Evolutionary conservation across 1,140 invertebrate species (phyloP).

Genomic region (Sycobia sp.): DNA sequence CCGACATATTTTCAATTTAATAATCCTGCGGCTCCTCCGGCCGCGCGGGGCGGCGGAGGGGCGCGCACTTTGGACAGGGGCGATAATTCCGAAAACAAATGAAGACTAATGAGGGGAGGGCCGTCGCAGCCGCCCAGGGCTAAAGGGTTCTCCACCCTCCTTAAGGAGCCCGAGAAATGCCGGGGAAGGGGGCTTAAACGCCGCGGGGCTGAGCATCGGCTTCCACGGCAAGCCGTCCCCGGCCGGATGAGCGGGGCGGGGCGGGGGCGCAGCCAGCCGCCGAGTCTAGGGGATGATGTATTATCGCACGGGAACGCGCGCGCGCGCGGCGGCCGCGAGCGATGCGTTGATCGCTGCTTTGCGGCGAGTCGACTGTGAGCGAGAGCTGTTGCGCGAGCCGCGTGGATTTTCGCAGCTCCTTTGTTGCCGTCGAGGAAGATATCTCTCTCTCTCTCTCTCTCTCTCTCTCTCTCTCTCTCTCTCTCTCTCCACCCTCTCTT

Average conservation of each 20-base stretch:
- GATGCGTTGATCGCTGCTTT: conserved; percentile 46
- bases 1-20: conserved; percentile 60
- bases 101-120: conserved; percentile 62
- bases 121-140: background rate
- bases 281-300: conserved; percentile 59
- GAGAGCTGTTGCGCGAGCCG: too few relatives aligned
- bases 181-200: conserved; percentile 29
- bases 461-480: too few relatives aligned
- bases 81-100: conserved; percentile 64
- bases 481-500: too few relatives aligned
- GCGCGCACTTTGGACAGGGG: conserved; percentile 44
- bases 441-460: too few relatives aligned
- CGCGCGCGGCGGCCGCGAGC: background rate
- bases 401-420: background rate
- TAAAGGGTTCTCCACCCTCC: conserved; percentile 11
- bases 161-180: conserved; percentile 30
- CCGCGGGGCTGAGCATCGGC: background rate
- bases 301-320: conserved; percentile 44
- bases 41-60: background rate
- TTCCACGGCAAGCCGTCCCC: too few relatives aligned
- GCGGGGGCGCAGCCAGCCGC: too few relatives aligned
- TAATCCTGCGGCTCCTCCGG: conserved; percentile 51
- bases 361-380: conserved; percentile 26
- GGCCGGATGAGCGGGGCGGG: conserved; percentile 53
- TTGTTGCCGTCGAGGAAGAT: conserved; percentile 24